These are phyloP conservation scores for Parauchenoglanis ngamensis DNA, from an alignment of 2,797 vertebrate genomes.

Conservation along the genomic window DNA sequence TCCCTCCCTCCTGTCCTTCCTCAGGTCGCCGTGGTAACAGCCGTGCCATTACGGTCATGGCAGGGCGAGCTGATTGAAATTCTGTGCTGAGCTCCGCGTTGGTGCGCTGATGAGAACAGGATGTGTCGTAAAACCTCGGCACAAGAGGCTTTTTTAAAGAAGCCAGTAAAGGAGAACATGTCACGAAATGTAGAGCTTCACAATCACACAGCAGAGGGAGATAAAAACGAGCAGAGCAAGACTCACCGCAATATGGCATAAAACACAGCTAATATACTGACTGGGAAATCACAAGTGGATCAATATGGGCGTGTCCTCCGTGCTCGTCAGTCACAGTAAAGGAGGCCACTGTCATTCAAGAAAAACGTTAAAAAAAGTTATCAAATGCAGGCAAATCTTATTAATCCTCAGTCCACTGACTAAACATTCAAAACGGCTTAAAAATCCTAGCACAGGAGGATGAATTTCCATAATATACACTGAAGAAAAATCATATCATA, in stretches of 20 bases:
- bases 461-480: not conserved
- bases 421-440: not conserved
- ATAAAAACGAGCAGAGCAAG: not conserved
- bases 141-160: not conserved
- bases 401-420: not conserved
- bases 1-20: not conserved
- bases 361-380: not conserved
- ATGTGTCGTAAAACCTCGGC: slow-evolving; percentile 44
- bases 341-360: not conserved
- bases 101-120: slow-evolving; percentile 55
- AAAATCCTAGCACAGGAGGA: not conserved
- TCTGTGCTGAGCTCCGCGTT: slow-evolving; percentile 29
- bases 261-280: not conserved
- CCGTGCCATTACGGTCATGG: slow-evolving; percentile 42
- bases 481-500: not conserved
- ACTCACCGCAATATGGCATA: not conserved
- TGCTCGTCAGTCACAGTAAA: no score
- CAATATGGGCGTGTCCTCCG: not conserved
- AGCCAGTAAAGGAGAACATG: not conserved
- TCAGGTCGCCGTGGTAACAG: slow-evolving; percentile 51
- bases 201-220: not conserved
- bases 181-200: not conserved
- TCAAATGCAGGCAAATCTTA: not conserved
- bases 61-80: slow-evolving; percentile 56
- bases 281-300: not conserved